Evolutionary conservation across 2,888 invertebrate genomes (phyloP), one percentile per base, ranked within the genome.

Genomic region (Cactoblastis cactorum): DNA sequence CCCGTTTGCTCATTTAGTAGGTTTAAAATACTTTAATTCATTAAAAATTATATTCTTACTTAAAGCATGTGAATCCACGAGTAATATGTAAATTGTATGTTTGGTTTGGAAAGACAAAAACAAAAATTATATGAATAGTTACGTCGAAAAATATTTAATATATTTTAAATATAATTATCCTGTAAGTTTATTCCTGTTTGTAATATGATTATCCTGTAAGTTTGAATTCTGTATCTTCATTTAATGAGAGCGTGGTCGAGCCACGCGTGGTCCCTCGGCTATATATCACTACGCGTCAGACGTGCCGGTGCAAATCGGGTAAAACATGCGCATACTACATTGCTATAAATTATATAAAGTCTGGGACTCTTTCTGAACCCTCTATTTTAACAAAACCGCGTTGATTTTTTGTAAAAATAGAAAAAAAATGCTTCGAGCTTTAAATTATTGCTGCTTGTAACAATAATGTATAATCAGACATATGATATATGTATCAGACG

Each of bases 281-380:
- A 47, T 47, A 37, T 47, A 47, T 47, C 37, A 47, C 22, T 24
- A 35, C 14, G 24, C 37, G 47, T 47, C 47, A 37, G 47, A 37
- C 28, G 37, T 24, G 37, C 47, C 37, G 37, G 37, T 48, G 47
- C 47, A 48, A 48, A 48, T 48, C 47, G 38, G 47, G 37, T 41
- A 33, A 49, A 49, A 49, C 49, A 49, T 49, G 49, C 48, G 37
- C 41, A 41, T 49, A 39, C 39, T 49, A 39, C 22, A 38, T 22
- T 37, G 18, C 41, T 19, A 49, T 41, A 49, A 41, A 49, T 49
- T 49, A 41, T 41, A 41, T 34, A 15, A 41, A 49, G 49, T 33
- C 49, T 41, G 18, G 38, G 17, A 33, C 49, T 49, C 46, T 35
- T 47, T 49, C 34, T 3, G 5, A 3, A 19, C 22, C 41, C 22